These are phyloP conservation scores for Pharmacophagus antenor DNA, from an alignment of 2,888 invertebrate species.

Conservation along the genomic window DNA sequence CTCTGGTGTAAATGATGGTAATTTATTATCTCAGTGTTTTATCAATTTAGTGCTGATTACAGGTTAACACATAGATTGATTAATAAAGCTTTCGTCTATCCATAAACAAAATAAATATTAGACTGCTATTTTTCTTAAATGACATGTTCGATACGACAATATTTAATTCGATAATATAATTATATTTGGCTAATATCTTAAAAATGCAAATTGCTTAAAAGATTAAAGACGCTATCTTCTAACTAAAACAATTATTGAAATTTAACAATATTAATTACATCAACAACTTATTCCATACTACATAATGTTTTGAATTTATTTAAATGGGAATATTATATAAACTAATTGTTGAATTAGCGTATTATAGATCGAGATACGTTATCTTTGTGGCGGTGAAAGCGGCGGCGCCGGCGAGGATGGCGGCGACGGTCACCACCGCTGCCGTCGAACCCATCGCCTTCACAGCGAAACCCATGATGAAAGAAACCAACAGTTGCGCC, in stretches of 20 bases:
- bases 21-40: not conserved
- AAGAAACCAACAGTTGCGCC: conserved; percentile 94
- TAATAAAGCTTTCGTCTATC: not conserved
- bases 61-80: not conserved
- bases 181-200: not conserved
- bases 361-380: conserved; percentile 91
- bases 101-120: not conserved
- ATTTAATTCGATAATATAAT: not conserved
- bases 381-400: conserved; percentile 92
- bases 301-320: too few relatives aligned
- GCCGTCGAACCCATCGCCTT: conserved; percentile 90
- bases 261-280: not conserved
- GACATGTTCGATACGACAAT: not conserved
- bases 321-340: too few relatives aligned
- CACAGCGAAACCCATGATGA: conserved; percentile 92
- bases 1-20: too few relatives aligned
- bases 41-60: not conserved
- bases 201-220: not conserved
- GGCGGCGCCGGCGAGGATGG: conserved; percentile 91
- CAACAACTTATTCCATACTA: too few relatives aligned
- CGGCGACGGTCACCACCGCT: conserved; percentile 92
- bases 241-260: not conserved
- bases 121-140: not conserved
- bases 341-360: too few relatives aligned
- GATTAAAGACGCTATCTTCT: not conserved